These are phyloP conservation scores for Tridacna crocea DNA, from an alignment of 2,888 invertebrate genomes.

Conservation along the genomic window DNA sequence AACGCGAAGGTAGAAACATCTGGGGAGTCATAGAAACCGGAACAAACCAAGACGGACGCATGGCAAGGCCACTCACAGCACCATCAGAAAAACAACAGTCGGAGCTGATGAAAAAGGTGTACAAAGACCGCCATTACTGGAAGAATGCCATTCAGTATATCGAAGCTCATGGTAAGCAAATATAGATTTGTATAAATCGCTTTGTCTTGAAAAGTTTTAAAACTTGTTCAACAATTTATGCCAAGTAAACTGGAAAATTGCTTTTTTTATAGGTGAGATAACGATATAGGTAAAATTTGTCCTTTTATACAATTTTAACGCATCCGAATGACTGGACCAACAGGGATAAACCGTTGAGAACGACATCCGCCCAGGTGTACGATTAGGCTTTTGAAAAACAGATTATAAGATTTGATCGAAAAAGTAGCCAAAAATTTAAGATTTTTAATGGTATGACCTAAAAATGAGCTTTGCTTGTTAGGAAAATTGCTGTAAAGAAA, in stretches of 20 bases:
- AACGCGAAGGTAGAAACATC: conserved; percentile 62
- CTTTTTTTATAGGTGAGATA: neutral
- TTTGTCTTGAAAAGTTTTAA: neutral
- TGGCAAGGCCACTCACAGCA: conserved; percentile 63
- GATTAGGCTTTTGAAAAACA: no score
- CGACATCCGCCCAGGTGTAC: neutral
- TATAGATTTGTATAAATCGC: neutral
- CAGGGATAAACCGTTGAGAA: neutral
- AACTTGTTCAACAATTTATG: neutral
- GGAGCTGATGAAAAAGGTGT: conserved; percentile 50
- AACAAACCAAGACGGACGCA: conserved; percentile 68
- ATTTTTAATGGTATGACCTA: neutral
- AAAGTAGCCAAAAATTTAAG: neutral
- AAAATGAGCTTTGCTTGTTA: no score
- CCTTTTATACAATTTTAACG: neutral
- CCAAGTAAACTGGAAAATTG: neutral
- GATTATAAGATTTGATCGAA: no score
- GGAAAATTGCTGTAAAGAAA: no score
- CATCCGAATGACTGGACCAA: neutral
- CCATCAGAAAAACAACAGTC: conserved; percentile 63
- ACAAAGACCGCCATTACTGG: conserved; percentile 41
- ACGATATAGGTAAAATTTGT: no score
- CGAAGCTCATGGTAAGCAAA: conserved; percentile 68
- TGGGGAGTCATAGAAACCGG: conserved; percentile 62
- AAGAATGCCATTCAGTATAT: conserved; percentile 57